Percentiles rank a stretch among this genome's conserved stretches.
Conservation (phyloP, 2,888 invertebrate species). For the Thecophora atra region DNA sequence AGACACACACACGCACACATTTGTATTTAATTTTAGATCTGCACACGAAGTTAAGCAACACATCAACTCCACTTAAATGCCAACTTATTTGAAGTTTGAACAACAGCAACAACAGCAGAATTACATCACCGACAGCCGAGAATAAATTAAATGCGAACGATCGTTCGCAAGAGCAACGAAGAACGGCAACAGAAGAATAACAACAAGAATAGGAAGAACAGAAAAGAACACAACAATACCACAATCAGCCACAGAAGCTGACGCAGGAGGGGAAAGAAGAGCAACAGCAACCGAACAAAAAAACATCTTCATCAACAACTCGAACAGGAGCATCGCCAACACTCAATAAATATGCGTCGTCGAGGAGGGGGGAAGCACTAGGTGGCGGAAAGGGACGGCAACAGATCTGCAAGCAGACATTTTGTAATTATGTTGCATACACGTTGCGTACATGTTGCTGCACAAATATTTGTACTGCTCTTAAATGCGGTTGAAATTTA, state of each 20-base stretch:
- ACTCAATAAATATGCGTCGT: too few species aligned
- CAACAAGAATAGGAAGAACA: background rate
- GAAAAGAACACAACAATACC: background rate
- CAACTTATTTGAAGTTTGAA: constrained; percentile 28
- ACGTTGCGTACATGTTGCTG: constrained; percentile 35
- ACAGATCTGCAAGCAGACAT: constrained; percentile 30
- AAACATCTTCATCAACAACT: too few species aligned
- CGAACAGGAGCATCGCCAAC: too few species aligned
- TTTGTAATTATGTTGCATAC: constrained; percentile 43
- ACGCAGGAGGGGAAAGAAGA: too few species aligned
- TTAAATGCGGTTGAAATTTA: constrained; percentile 36
- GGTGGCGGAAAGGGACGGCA: background rate
- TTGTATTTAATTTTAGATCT: constrained; percentile 5
- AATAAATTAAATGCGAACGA: too few species aligned
- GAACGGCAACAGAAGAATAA: background rate
- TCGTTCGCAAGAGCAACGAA: background rate
- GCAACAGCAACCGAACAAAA: too few species aligned
- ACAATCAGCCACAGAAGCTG: background rate
- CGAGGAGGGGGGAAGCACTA: background rate
- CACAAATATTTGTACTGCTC: constrained; percentile 40
- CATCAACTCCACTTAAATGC: constrained; percentile 35
- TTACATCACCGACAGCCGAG: too few species aligned
- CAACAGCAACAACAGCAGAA: constrained; percentile 7
- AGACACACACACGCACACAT: too few species aligned
- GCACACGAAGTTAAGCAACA: constrained; percentile 32